Base-by-base conservation (phyloP, 2,888 invertebrate species). In the Andrena bucephala region DNA sequence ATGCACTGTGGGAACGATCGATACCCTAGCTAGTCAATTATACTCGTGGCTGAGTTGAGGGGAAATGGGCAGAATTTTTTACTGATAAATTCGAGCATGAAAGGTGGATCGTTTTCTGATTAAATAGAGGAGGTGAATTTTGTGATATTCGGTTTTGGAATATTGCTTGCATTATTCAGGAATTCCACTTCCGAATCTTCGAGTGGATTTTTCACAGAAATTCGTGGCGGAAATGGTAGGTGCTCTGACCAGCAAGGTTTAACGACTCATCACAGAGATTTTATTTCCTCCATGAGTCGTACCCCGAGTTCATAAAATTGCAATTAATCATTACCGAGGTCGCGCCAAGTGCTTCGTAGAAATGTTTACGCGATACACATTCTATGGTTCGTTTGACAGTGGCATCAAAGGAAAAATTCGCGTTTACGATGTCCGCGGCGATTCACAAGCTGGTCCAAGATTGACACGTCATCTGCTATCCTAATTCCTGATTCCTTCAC, bases 401-500 rank as follows among this genome's bases (percentile, higher is more conserved):
- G 29, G 42, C 13, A 24, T 36, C 13, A 5, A 31, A 48, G 33
- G 10, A n/a, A 16, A 50, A 4, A 33, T 50, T 60, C 20, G 33
- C 29, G 16, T 70, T 60, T 42, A 33, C 0, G 5, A 57, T 7
- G 10, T 62, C n/a, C 10, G 13, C 31, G 16, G 42, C 10, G 57
- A 57, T 16, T 57, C n/a, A 3, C 0, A 48, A 42, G n/a, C n/a
- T 33, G 52, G 29, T n/a, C 27, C 8, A 13, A 16, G 70, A 27
- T 29, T n/a, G 48, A 27, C 54, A 65, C 27, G 10, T 57, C 67
- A 31, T 57, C 62, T 7, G 7, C 42, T 33, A 33, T 20, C 20
- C 50, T 16, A 76, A 76, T 76, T 75, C 76, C 62, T 31, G 60
- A 36, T 42, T 13, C 27, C 60, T 75, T 69, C 71, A 57, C 62